These are phyloP conservation scores for Drosophila flavopinicola DNA, from an alignment of 2,888 invertebrate species.

Conservation along the genomic window DNA sequence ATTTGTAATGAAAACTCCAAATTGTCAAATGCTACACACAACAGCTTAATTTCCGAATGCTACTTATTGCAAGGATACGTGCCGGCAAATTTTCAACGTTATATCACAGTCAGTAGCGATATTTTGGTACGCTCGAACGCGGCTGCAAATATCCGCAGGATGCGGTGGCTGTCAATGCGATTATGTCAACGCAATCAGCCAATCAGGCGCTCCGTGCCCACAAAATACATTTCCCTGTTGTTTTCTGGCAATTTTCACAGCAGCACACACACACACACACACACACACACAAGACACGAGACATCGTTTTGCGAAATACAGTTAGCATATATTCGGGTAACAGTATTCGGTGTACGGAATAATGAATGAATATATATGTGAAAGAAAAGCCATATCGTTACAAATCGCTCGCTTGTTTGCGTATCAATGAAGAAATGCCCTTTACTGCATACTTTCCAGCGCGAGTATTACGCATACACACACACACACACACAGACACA, in stretches of 20 bases:
- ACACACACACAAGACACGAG: too few species aligned
- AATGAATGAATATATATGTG: conserved; percentile 4
- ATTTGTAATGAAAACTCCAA: conserved; percentile 5
- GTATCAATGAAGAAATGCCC: conserved; percentile 70
- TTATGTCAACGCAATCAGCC: conserved; percentile 69
- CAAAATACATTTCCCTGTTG: conserved; percentile 42
- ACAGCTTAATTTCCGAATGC: conserved; percentile 3
- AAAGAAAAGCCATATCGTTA: conserved; percentile 44
- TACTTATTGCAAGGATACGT: conserved; percentile 2
- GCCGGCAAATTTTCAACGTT: neutral
- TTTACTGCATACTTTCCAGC: conserved; percentile 71
- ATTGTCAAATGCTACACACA: neutral
- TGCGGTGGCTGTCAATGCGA: conserved; percentile 68
- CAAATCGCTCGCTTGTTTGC: conserved; percentile 66
- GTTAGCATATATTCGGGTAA: neutral
- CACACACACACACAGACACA: conserved; percentile 4
- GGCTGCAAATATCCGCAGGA: conserved; percentile 71
- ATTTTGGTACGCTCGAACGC: neutral
- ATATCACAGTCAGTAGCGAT: neutral
- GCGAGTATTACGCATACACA: conserved; percentile 40
- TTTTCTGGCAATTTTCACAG: conserved; percentile 37
- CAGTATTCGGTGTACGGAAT: neutral
- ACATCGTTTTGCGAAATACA: conserved; percentile 23
- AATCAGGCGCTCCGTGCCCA: conserved; percentile 12
- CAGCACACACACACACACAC: too few species aligned